A percentile compares a stretch with the other conserved stretches of the same genome.
Conservation (phyloP, 2,797 vertebrate genomes). For the Typhlichthys subterraneus region DNA sequence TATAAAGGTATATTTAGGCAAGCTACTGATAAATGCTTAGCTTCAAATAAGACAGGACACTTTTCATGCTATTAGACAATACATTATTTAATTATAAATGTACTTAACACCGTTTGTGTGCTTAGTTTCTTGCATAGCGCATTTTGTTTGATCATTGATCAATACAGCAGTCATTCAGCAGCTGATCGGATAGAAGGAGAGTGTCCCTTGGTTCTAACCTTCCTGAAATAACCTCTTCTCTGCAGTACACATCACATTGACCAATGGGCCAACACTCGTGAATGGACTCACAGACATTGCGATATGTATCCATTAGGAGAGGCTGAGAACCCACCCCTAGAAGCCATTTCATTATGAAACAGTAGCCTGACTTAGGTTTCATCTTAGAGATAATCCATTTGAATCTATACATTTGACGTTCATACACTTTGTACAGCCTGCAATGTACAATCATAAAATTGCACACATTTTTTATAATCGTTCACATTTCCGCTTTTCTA, state of each 20-base stretch:
- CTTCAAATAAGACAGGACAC: neutral
- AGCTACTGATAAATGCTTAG: too few relatives aligned
- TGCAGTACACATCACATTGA: conserved; percentile 73
- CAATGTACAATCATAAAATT: neutral
- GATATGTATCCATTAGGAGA: conserved; percentile 43
- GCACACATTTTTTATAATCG: neutral
- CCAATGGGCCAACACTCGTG: conserved; percentile 66
- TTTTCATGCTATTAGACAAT: neutral
- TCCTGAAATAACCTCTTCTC: conserved; percentile 79
- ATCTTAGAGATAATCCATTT: conserved; percentile 13
- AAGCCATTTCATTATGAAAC: neutral
- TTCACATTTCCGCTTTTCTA: neutral
- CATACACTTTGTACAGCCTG: conserved; percentile 6
- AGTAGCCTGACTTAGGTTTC: conserved; percentile 16
- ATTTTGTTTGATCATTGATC: neutral
- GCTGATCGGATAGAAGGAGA: conserved; percentile 49
- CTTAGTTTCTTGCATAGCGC: too few relatives aligned
- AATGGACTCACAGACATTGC: conserved; percentile 64
- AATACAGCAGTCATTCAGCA: conserved; percentile 13
- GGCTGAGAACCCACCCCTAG: conserved; percentile 27
- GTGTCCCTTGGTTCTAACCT: conserved; percentile 67
- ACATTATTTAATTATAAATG: too few relatives aligned
- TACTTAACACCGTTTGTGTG: too few relatives aligned
- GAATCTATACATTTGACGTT: neutral
- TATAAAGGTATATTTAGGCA: neutral